Evolutionary conservation across 2,888 invertebrate genomes (phyloP).

Genomic region (Leptothorax acervorum): DNA sequence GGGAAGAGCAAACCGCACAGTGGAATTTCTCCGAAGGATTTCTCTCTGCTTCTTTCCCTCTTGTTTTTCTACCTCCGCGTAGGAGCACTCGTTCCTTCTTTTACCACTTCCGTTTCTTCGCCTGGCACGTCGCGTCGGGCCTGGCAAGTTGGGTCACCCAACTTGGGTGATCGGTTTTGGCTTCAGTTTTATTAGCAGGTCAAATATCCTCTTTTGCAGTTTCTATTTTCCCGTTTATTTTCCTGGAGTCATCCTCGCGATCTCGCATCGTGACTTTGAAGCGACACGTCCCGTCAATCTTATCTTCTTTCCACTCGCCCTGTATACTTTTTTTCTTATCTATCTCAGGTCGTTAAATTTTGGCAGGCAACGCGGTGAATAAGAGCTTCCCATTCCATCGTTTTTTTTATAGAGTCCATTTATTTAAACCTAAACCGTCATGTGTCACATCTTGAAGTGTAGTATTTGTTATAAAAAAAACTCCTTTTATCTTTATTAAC

Average conservation of each 20-base stretch:
- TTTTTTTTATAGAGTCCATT: conserved; percentile 15
- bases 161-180: conserved; percentile 53
- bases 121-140: conserved; percentile 14
- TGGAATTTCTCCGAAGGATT: conserved; percentile 60
- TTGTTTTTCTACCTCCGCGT: conserved; percentile 9
- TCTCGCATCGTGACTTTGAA: conserved; percentile 10
- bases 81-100: conserved; percentile 33
- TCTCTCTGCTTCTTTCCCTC: conserved; percentile 42
- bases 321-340: conserved; percentile 22
- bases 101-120: conserved; percentile 35
- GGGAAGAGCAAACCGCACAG: conserved; percentile 42
- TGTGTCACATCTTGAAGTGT: conserved; percentile 15
- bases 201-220: conserved; percentile 25
- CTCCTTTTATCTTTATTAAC: not conserved
- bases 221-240: conserved; percentile 43
- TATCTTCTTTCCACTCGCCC: not conserved
- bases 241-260: conserved; percentile 25
- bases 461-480: not conserved
- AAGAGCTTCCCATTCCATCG: not conserved
- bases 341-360: conserved; percentile 36
- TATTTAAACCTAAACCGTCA: conserved; percentile 4
- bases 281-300: conserved; percentile 28
- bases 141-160: not conserved
- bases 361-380: conserved; percentile 3
- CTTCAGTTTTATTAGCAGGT: conserved; percentile 66